A percentile compares a stretch with the other conserved stretches of the same genome.
These are phyloP conservation scores for Platycercus adscitus DNA, from an alignment of 2,113 vertebrate genomes.

Conservation along the genomic window DNA sequence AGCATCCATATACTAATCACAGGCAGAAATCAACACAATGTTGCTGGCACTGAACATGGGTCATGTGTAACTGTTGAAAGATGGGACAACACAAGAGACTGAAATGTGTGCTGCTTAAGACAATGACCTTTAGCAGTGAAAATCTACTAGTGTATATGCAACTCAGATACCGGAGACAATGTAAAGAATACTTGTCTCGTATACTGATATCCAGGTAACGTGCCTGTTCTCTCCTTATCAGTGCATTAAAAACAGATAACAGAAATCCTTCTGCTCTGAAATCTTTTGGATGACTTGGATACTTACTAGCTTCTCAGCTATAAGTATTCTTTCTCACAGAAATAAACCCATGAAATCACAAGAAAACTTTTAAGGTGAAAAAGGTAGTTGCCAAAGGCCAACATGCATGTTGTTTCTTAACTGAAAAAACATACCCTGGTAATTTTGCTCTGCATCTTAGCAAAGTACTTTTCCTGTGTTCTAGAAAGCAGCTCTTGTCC, in stretches of 20 bases:
- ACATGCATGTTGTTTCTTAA: not conserved
- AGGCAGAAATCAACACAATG: not conserved
- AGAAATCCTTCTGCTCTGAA: not conserved
- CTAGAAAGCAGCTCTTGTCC: conserved; percentile 88
- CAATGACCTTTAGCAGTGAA: not conserved
- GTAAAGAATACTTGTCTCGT: not conserved
- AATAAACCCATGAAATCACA: not conserved
- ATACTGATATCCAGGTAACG: not conserved
- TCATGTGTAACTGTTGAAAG: not conserved
- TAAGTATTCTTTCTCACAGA: not conserved
- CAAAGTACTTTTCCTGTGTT: conserved; percentile 94
- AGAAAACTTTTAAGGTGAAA: not conserved
- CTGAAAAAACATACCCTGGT: conserved; percentile 84
- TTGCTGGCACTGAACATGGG: not conserved
- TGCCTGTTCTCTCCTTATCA: not conserved
- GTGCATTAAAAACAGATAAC: not conserved
- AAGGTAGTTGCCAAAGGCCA: not conserved
- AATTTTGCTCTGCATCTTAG: conserved; percentile 89
- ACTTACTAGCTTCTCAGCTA: not conserved
- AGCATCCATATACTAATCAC: not conserved
- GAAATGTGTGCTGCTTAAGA: not conserved
- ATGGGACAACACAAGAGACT: not conserved
- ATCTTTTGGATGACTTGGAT: not conserved
- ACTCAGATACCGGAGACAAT: not conserved
- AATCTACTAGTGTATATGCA: not conserved